Base-by-base conservation (phyloP, 2,888 invertebrate genomes). In the Hemithea aestivaria region DNA sequence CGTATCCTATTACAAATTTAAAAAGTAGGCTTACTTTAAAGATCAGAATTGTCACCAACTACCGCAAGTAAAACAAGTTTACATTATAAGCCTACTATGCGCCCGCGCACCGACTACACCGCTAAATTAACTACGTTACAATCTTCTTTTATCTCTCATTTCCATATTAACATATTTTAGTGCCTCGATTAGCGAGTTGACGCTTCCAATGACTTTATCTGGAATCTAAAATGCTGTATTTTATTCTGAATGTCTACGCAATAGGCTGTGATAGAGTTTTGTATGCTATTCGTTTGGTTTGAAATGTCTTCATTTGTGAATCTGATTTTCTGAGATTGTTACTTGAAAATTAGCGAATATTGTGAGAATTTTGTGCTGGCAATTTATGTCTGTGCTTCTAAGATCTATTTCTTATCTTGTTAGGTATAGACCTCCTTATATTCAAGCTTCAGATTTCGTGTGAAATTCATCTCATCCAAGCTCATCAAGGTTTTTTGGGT, bases 91-190 rank as follows among this genome's bases (percentile, higher is more conserved):
- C 43, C 36, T 42, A 48, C 43, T 46, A 42, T 45, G 56, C 54
- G 56, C 58, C 45, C 49, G 53, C 54, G 56, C 48, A 48, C 39
- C 37, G 49, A 10, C 33, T 48, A 43, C 51, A 49, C 68, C 70
- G 59, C 71, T 74, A 71, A 65, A 58, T 72, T 56, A 58, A 63
- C 66, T 66, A 73, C 63, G 57, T 75, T 75, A 76, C 58, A 67
- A 59, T 62, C 71, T 71, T 71, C 69, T 75, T 72, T 73, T 77
- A 79, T 76, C 74, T 69, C 52, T 56, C 42, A 64, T 79, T 77
- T 70, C 62, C 78, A 79, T 79, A 74, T 62, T 62, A 67, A 66
- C 58, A 69, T 63, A 73, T 56, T 71, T 73, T 71, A 71, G 59
- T 58, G 53, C 50, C 35, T 55, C 51, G 52, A 56, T 61, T 60